A percentile compares a stretch with the other conserved stretches of the same genome.
phyloP scores from a whole-genome alignment of 2,888 invertebrate species.

The Drosophila buzzatii region DNA sequence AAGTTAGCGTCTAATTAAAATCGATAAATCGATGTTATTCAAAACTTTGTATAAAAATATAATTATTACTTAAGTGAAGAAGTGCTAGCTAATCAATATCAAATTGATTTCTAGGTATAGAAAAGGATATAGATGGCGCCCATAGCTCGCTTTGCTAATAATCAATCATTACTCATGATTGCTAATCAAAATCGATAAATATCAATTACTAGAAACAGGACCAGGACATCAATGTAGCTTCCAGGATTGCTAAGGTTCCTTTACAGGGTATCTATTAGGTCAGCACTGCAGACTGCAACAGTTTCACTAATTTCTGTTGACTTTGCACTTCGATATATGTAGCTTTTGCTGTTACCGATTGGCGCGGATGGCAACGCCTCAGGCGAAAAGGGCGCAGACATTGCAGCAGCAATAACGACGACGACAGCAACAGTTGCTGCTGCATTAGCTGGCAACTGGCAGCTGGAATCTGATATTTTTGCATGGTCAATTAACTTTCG shows the following conservation, averaged over 20 bases:
- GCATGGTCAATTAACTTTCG: constrained; percentile 77
- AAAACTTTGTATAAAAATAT: too few species aligned
- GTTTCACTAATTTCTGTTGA: constrained; percentile 36
- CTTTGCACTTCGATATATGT: constrained; percentile 44
- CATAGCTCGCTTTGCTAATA: too few species aligned
- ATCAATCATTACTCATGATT: too few species aligned
- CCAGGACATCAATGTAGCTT: too few species aligned
- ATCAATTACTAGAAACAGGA: not conserved
- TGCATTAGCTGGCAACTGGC: constrained; percentile 20
- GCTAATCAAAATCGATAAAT: not conserved
- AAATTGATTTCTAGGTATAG: not conserved
- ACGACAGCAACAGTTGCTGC: constrained; percentile 19
- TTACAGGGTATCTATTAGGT: not conserved
- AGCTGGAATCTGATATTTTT: constrained; percentile 70
- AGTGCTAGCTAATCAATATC: not conserved
- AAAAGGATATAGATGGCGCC: too few species aligned
- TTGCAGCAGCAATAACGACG: constrained; percentile 21
- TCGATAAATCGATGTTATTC: too few species aligned
- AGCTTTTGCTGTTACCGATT: constrained; percentile 15
- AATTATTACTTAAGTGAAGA: too few species aligned
- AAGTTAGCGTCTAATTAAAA: too few species aligned
- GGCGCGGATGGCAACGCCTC: constrained; percentile 1
- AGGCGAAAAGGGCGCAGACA: constrained; percentile 50
- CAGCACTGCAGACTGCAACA: not conserved
- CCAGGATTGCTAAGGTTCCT: not conserved